Conservation (phyloP, 2,113 vertebrate genomes). For the Tetrao urogallus region DNA sequence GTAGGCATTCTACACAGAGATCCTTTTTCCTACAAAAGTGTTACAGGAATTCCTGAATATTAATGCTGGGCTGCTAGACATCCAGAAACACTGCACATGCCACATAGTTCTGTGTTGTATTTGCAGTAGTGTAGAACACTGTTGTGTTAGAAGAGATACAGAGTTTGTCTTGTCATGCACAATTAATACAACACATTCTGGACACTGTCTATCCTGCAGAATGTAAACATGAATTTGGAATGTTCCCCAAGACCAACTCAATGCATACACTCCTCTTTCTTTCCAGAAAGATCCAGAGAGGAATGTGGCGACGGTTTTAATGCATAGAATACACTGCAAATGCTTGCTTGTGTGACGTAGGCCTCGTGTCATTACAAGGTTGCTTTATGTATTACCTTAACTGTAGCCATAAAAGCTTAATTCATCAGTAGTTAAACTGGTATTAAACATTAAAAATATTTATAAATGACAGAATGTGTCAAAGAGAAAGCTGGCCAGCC, state of each 20-base stretch:
- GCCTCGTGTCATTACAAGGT: background rate
- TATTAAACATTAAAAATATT: background rate
- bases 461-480: background rate
- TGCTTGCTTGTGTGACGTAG: background rate
- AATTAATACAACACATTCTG: background rate
- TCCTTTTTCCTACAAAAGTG: background rate
- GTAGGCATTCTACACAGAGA: background rate
- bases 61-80: background rate
- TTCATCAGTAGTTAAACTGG: background rate
- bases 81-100: background rate
- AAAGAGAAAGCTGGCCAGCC: background rate
- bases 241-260: background rate
- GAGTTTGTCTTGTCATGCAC: background rate
- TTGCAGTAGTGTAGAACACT: background rate
- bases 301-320: background rate
- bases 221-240: background rate
- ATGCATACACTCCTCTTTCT: rapidly evolving
- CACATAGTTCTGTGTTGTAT: background rate
- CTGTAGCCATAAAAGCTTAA: background rate
- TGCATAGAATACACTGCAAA: background rate
- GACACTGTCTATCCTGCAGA: background rate
- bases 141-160: background rate
- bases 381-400: background rate
- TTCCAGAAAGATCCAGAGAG: background rate
- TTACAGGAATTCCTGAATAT: background rate